phyloP scores from a whole-genome alignment of 2,797 vertebrate species.

The Chrysolophus pictus region DNA sequence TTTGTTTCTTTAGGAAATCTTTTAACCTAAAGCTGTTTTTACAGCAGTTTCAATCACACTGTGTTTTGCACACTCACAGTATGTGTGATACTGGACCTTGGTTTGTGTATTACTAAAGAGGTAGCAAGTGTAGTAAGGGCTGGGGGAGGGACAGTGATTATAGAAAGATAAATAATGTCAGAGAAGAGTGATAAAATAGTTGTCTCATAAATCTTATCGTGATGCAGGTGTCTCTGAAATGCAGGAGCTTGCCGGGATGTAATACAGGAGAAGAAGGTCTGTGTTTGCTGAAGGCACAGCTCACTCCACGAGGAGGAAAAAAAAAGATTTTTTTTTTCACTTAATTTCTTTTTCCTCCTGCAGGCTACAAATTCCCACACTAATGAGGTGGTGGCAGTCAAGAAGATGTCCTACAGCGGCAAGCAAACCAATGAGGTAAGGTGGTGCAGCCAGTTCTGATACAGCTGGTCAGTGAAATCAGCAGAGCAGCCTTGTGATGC shows the following conservation, averaged over 20 bases:
- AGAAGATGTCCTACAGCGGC: constrained; percentile 99
- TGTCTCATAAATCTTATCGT: not conserved
- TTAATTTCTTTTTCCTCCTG: not conserved
- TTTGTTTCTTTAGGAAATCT: not conserved
- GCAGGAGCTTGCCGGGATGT: not conserved
- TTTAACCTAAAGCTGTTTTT: not conserved
- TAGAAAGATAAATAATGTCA: not conserved
- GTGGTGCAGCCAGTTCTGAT: not conserved
- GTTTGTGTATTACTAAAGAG: accelerated
- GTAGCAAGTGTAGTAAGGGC: not conserved
- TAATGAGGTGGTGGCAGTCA: constrained; percentile 98
- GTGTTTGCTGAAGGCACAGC: not conserved
- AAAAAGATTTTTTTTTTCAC: not conserved
- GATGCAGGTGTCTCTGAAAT: not conserved
- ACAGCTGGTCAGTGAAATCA: not conserved
- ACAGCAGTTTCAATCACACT: not conserved
- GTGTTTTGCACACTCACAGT: not conserved
- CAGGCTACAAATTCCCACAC: constrained; percentile 96
- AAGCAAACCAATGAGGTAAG: constrained; percentile 97
- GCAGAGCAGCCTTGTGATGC: not conserved
- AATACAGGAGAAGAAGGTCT: not conserved
- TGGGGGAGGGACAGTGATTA: not conserved
- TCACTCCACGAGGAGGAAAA: accelerated
- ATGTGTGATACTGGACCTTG: not conserved
- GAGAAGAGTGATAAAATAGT: not conserved